Base-by-base conservation (phyloP, 2,888 invertebrate species). In the Drosophila mimica region DNA sequence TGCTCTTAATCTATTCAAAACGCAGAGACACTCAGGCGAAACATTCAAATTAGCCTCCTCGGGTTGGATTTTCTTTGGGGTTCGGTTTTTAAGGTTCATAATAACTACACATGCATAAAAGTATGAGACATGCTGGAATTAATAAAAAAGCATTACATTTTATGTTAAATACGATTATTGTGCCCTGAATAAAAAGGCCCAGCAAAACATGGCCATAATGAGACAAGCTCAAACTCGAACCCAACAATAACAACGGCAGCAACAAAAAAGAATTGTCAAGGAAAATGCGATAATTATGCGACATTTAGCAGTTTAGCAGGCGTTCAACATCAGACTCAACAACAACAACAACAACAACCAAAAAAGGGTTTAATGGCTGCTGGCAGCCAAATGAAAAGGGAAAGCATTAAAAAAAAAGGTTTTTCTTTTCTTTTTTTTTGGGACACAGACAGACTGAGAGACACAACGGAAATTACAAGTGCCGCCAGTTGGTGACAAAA, bases 201-300 rank as follows among this genome's bases (percentile, higher is more conserved):
- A 25, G 5, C 11, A 31, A 52, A 46, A 36, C 33, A 25, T 25
- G 46, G 66, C 49, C 69, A 75, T 83, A 90, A 89, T 82, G 88
- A 88, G 81, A 75, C 85, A 74, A 58, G 67, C 69, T 66, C 9
- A 4, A 46, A 46, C 20, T 25, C 20, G 46, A 46, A 15, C 25
- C 15, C 58, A 33, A 57, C 65, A 53, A 66, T 51, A 36, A 4
- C 58, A 43, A 57, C 3, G 25, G 25, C 59, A 56, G 62, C 57
- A 40, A 8, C 56, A 58, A 70, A 48, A 33, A 13, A 33, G 36
- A 76, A 68, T 66, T 70, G 67, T 65, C 75, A 74, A 79, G 76
- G 80, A 76, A 90, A 90, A 90, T 90, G 84, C 90, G 87, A 88
- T 88, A 88, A 88, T 88, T 88, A 88, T 88, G 87, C 90, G 79